Evolutionary conservation across 2,113 vertebrate species (phyloP).

Genomic region (Hirundichthys speculiger): DNA sequence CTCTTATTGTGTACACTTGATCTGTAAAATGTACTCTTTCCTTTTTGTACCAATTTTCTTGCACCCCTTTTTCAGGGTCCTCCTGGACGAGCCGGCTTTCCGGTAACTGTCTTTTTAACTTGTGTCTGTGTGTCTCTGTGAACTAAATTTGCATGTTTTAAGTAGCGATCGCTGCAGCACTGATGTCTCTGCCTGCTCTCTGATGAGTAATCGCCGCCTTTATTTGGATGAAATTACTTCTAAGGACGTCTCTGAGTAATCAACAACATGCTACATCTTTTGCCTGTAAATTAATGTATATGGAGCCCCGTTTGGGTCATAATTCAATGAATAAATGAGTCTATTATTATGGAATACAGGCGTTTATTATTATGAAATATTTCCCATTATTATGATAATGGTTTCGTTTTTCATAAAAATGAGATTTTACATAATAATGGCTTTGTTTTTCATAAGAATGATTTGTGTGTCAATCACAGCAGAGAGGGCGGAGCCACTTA

Average conservation of each 20-base stretch:
- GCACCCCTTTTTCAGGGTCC: slow-evolving; percentile 85
- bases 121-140: slow-evolving; percentile 55
- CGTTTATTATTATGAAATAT: too few species aligned
- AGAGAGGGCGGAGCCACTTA: too few species aligned
- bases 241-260: neutral
- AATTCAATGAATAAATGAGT: too few species aligned
- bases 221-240: neutral
- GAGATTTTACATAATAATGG: too few species aligned
- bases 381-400: too few species aligned
- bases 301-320: too few species aligned
- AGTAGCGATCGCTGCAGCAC: slow-evolving; percentile 23
- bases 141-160: slow-evolving; percentile 37
- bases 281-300: too few species aligned
- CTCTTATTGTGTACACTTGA: slow-evolving; percentile 39
- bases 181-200: slow-evolving; percentile 32
- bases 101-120: slow-evolving; percentile 81
- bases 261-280: neutral
- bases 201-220: slow-evolving; percentile 19
- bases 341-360: too few species aligned
- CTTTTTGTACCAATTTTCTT: slow-evolving; percentile 77
- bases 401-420: too few species aligned
- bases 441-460: too few species aligned
- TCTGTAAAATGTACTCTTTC: slow-evolving; percentile 50
- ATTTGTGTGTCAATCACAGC: too few species aligned
- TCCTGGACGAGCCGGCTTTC: slow-evolving; percentile 88